A percentile compares a stretch with the other conserved stretches of the same genome.
These are phyloP conservation scores for Chydorus sphaericus DNA, from an alignment of 2,888 invertebrate species.

Conservation along the genomic window DNA sequence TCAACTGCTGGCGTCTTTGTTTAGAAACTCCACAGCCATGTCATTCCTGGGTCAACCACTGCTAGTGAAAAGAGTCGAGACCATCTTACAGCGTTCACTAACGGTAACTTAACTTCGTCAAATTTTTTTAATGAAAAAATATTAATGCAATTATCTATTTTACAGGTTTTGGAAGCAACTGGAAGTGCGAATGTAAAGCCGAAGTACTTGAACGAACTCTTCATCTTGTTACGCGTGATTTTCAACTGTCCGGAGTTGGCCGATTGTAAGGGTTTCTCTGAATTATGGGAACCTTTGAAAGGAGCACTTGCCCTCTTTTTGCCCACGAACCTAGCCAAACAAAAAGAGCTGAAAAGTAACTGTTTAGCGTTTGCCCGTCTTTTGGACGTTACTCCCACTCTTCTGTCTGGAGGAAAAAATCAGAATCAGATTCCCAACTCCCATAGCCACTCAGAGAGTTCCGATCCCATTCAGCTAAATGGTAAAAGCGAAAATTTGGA, in stretches of 20 bases:
- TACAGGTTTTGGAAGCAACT: constrained; percentile 5
- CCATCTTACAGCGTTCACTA: neutral
- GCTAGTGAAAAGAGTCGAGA: neutral
- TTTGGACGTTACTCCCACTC: neutral
- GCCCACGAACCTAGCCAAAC: constrained; percentile 4
- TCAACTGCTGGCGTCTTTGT: constrained; percentile 12
- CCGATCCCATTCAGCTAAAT: too few species aligned
- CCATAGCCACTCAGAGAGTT: too few species aligned
- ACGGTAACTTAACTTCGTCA: neutral
- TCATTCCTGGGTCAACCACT: neutral
- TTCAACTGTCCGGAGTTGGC: neutral
- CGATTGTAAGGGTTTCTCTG: neutral
- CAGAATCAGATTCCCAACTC: neutral
- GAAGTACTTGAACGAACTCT: constrained; percentile 13
- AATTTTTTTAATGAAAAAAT: neutral
- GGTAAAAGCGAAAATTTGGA: too few species aligned
- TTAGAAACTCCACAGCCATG: constrained; percentile 11
- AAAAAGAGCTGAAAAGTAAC: constrained; percentile 8
- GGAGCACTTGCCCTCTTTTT: constrained; percentile 1
- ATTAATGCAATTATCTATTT: neutral
- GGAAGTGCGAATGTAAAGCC: constrained; percentile 9
- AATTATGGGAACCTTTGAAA: constrained; percentile 4
- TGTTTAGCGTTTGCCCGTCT: neutral
- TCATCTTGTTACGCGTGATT: constrained; percentile 9
- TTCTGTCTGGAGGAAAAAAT: neutral